These are phyloP conservation scores for Synaphobranchus kaupii DNA, from an alignment of 2,797 vertebrate species.

Conservation along the genomic window DNA sequence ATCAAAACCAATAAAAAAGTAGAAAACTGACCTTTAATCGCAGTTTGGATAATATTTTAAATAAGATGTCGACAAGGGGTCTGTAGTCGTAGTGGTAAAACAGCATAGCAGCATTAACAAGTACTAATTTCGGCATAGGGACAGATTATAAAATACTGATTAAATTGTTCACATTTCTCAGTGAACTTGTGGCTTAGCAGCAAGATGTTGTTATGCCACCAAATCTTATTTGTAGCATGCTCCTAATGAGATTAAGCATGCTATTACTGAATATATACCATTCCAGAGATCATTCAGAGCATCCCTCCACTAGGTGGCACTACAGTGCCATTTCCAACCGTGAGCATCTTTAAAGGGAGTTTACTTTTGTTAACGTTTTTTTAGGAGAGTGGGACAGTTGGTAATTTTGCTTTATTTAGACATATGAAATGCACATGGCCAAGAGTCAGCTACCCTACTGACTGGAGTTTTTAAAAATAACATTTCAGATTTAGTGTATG, in stretches of 20 bases:
- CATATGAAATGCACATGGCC: neutral
- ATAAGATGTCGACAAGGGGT: neutral
- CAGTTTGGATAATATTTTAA: neutral
- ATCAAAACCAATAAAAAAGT: conserved; percentile 11
- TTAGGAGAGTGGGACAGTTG: neutral
- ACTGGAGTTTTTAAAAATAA: neutral
- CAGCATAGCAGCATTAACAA: neutral
- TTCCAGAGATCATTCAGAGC: neutral
- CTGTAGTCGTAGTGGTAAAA: neutral
- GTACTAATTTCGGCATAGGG: neutral
- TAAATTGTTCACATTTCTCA: neutral
- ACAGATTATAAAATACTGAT: neutral
- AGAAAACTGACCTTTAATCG: conserved; percentile 30
- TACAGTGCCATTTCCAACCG: neutral
- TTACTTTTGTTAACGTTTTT: neutral
- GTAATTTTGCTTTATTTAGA: neutral
- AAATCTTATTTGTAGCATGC: neutral
- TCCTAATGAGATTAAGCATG: neutral
- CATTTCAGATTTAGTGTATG: neutral
- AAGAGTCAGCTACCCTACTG: neutral
- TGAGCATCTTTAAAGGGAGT: neutral
- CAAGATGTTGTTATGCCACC: neutral
- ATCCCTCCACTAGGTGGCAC: conserved; percentile 51
- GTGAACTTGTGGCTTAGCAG: neutral
- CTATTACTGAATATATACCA: neutral